phyloP scores from a whole-genome alignment of 2,113 vertebrate genomes.

The Cnemophilus loriae region DNA sequence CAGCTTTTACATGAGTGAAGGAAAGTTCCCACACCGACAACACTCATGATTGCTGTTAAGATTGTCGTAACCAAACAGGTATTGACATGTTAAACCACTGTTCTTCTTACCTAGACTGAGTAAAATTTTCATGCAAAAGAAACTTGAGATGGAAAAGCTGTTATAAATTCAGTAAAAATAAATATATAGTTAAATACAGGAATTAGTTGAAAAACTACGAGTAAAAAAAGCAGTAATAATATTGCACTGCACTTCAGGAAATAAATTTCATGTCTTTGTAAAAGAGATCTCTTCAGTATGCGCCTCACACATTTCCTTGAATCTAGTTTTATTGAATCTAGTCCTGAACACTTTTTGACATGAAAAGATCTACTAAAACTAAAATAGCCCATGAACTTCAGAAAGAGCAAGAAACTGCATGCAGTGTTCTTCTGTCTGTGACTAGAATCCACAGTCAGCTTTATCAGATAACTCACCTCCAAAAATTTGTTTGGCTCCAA shows the following conservation, averaged over 20 bases:
- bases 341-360: neutral
- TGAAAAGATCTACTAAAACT: neutral
- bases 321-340: neutral
- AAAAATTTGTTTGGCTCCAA: neutral
- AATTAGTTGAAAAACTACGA: neutral
- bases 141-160: neutral
- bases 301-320: neutral
- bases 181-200: neutral
- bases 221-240: neutral
- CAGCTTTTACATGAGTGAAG: neutral
- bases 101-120: neutral
- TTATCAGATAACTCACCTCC: neutral
- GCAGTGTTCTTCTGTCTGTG: neutral
- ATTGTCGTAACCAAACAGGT: accelerated
- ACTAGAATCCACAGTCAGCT: neutral
- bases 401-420: neutral
- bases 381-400: neutral
- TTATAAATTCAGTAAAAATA: neutral
- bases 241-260: neutral
- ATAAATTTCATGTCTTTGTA: neutral
- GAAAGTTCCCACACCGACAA: neutral
- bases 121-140: neutral
- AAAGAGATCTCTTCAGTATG: neutral
- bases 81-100: neutral
- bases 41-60: neutral